Evolutionary conservation across 2,797 vertebrate genomes (phyloP).

Genomic region (Schizopygopsis pylzovi): DNA sequence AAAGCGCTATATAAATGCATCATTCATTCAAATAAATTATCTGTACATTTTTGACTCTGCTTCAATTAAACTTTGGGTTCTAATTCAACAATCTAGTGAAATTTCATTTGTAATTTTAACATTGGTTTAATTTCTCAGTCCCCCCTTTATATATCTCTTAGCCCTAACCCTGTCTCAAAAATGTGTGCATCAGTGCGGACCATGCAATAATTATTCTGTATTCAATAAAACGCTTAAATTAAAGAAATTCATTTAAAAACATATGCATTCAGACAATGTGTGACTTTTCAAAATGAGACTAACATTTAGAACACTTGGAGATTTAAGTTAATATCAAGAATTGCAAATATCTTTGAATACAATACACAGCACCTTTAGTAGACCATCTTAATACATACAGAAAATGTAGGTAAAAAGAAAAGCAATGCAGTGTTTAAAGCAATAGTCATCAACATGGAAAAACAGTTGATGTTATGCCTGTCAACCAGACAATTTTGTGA

Average conservation of each 20-base stretch:
- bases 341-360: background rate
- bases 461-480: background rate
- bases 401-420: background rate
- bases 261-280: background rate
- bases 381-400: background rate
- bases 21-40: conserved; percentile 23
- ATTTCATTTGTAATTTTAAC: background rate
- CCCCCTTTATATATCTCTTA: background rate
- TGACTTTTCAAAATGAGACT: background rate
- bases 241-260: conserved; percentile 3
- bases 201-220: conserved; percentile 42
- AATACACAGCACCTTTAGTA: background rate
- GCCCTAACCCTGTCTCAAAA: background rate
- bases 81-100: background rate
- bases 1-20: too few species aligned
- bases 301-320: background rate
- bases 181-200: background rate
- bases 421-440: background rate
- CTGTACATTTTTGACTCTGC: conserved; percentile 7
- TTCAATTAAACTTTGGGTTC: background rate
- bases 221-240: conserved; percentile 26
- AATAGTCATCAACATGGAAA: background rate
- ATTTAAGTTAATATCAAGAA: background rate
- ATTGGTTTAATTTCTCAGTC: background rate
- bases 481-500: background rate